Conservation (phyloP, 2,888 invertebrate species). For the Magallana nippona region DNA sequence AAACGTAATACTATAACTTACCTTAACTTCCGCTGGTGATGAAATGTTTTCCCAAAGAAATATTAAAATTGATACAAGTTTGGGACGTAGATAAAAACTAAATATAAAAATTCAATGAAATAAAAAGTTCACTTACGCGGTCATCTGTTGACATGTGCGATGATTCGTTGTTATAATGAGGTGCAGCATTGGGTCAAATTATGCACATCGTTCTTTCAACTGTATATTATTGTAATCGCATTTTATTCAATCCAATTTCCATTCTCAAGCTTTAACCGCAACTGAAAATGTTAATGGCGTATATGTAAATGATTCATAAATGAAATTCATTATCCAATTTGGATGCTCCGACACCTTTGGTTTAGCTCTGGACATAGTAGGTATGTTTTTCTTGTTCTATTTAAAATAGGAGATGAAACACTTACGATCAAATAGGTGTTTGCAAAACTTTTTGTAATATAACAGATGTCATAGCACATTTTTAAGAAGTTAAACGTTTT, state of each 20-base stretch:
- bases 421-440: neutral
- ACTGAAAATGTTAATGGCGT: slow-evolving; percentile 22
- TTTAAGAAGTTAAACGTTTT: too few relatives aligned
- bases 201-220: slow-evolving; percentile 9
- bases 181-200: neutral
- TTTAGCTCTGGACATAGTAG: slow-evolving; percentile 18
- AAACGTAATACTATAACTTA: too few relatives aligned
- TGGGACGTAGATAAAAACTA: too few relatives aligned
- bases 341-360: slow-evolving; percentile 23
- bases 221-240: slow-evolving; percentile 30
- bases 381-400: neutral
- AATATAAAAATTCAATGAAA: too few relatives aligned
- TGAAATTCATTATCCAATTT: slow-evolving; percentile 18
- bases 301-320: slow-evolving; percentile 29
- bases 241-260: slow-evolving; percentile 1
- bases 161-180: neutral
- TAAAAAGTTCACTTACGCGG: slow-evolving; percentile 10
- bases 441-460: neutral
- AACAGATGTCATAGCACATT: neutral
- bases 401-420: neutral
- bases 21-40: too few relatives aligned
- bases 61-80: too few relatives aligned
- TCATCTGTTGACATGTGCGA: slow-evolving; percentile 11
- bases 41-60: too few relatives aligned
- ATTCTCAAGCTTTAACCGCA: neutral